Evolutionary conservation across 2,797 vertebrate genomes (phyloP).

Genomic region (Leontocebus nigricollis): DNA sequence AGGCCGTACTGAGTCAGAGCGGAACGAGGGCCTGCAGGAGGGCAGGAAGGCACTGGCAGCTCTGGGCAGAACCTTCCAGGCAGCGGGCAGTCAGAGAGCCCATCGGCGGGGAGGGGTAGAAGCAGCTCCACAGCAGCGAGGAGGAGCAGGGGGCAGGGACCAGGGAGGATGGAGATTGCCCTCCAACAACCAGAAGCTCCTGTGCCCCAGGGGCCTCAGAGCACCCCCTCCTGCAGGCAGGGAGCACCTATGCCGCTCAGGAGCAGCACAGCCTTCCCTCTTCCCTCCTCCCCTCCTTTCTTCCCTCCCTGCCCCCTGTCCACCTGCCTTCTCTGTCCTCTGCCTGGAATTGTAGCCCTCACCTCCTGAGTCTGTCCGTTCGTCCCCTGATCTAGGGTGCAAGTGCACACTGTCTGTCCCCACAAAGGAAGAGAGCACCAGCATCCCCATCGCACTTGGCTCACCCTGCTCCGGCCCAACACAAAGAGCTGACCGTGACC

Average conservation of each 20-base stretch:
- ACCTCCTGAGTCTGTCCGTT: not conserved
- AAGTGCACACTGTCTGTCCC: no score
- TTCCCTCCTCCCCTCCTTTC: not conserved
- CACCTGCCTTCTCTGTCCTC: not conserved
- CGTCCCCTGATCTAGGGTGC: not conserved
- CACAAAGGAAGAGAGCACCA: not conserved
- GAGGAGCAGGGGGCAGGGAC: not conserved
- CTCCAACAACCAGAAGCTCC: not conserved
- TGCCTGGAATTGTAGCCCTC: not conserved
- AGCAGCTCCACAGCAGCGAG: not conserved
- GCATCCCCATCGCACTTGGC: not conserved
- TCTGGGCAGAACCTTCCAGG: not conserved
- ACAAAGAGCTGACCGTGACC: not conserved
- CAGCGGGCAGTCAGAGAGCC: no score
- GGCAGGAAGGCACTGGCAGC: not conserved
- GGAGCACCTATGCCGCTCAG: not conserved
- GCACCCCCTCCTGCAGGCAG: not conserved
- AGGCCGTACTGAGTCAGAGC: not conserved
- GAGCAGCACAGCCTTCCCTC: not conserved
- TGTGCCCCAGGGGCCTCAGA: not conserved
- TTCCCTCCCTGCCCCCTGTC: not conserved
- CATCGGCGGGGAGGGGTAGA: no score
- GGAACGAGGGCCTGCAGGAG: not conserved
- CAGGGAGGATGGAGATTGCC: not conserved
- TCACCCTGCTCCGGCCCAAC: not conserved